Base-by-base conservation (phyloP, 2,888 invertebrate species). In the Calameuta idolon region DNA sequence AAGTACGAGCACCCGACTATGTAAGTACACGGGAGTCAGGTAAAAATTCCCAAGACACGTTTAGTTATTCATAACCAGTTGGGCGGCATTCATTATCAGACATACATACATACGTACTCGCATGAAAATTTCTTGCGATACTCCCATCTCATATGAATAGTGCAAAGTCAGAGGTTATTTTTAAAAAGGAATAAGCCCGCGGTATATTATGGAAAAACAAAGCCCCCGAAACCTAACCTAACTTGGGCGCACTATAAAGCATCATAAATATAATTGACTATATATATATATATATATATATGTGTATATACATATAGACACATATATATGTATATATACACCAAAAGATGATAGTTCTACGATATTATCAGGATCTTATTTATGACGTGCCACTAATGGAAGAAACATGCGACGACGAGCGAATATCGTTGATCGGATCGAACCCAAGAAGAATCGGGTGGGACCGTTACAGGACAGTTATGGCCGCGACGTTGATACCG, bases 51-150 rank as follows among this genome's bases (percentile, higher is more conserved):
- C 73, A 79, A 79, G 83, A 82, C 85, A 87, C 83, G 85, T 81
- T 84, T 81, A 84, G 83, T 86, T 87, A 88, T 88, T 88, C 88
- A 87, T 88, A 88, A 88, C 87, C 87, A 87, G 88, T 87, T 87
- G 87, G 85, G 87, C 86, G 83, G 88, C 84, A 87, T 88, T 87
- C 87, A 88, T 88, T 88, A 88, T 88, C 88, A 83, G 82, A 73
- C 84, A 81, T 33, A 33, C 33, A 3, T 33, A 33, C 33, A 33
- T 85, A 84, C 83, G 85, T 84, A 30, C 82, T 82, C 82, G 71
- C 84, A 86, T 87, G 85, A 85, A 87, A 87, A 85, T 82, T 88
- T 85, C 84, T 37, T 34, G 35, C 74, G 74, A 15, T 71, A 31
- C 71, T 71, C 71, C 12, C 33, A 71, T 71, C 33, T 34, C 33